phyloP scores from a whole-genome alignment of 2,888 invertebrate genomes.

The Drosophila setosimentum region DNA sequence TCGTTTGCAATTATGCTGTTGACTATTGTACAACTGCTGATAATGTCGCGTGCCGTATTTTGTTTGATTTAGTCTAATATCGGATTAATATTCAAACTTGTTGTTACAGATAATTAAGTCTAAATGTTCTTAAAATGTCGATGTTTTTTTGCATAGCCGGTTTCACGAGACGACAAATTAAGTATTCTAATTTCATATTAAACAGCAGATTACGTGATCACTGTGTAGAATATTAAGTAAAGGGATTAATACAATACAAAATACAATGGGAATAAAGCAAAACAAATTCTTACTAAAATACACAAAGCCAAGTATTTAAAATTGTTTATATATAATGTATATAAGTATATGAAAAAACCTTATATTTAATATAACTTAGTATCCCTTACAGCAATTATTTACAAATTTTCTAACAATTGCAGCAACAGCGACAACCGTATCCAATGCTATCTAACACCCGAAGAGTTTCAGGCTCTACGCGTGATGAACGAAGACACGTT shows the following conservation, averaged over 20 bases:
- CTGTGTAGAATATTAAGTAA: slow-evolving; percentile 1
- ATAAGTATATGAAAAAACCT: background rate
- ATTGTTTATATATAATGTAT: background rate
- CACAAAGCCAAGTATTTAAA: background rate
- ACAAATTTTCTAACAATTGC: slow-evolving; percentile 37
- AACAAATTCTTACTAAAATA: background rate
- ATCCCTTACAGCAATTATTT: slow-evolving; percentile 4
- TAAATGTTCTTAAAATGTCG: slow-evolving; percentile 8
- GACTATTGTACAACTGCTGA: slow-evolving; percentile 1
- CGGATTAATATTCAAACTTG: slow-evolving; percentile 25
- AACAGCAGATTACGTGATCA: slow-evolving; percentile 1
- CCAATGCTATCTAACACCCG: slow-evolving; percentile 50
- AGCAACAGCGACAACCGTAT: slow-evolving; percentile 45
- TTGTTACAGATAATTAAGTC: slow-evolving; percentile 14
- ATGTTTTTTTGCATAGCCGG: slow-evolving; percentile 49
- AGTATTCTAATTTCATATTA: slow-evolving; percentile 36
- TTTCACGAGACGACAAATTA: slow-evolving; percentile 38
- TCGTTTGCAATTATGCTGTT: background rate
- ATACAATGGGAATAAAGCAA: background rate
- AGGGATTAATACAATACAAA: background rate
- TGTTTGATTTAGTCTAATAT: slow-evolving; percentile 14
- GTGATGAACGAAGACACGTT: slow-evolving; percentile 73
- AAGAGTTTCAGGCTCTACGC: slow-evolving; percentile 62
- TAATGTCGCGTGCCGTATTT: slow-evolving; percentile 6
- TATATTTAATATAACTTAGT: background rate